Base-by-base conservation (phyloP, 2,797 vertebrate species). In the Sebastes glaucus region DNA sequence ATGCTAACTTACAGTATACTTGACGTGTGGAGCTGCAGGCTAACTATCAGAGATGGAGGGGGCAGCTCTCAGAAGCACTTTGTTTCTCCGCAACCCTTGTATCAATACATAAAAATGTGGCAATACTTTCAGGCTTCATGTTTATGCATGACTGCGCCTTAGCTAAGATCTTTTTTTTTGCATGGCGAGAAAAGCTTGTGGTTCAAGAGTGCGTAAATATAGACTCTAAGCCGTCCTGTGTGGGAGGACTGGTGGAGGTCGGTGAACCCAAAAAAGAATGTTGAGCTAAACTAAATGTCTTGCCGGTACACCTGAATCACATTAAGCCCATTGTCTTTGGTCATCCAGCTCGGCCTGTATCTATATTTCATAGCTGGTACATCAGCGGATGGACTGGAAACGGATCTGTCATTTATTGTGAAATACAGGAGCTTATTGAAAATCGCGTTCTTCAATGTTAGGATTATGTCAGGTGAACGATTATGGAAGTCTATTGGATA, bases 241-340 rank as follows among this genome's bases (percentile, higher is more conserved):
- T 74, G 83, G 80, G 83, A 80, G 85, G 77, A 77, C 78, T 70
- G 83, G 86, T 75, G 80, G 74, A 79, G 87, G 83, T 71, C 62
- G 7, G 63, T 88, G 90, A 93, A 91, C 85, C 89, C 81, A 80
- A 83, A 86, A 65, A 87, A 88, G 79, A 89, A 82, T 78, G 89
- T 83, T n/a, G 75, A 83, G 83, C 74, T 87, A 84, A 90, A 92
- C 63, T 81, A 88, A 89, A 87, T 76, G 88, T 92, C 85, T 82
- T 89, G 85, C 79, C 76, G 67, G 82, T 87, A 92, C 90, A 94
- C 91, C 92, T 94, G 93, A 94, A 92, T 93, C 93, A 92, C 90
- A 95, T 95, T 95, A 94, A 86, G 92, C 30, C 86, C 87, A 96
- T 96, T 96, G 95, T 94, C 90, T 94, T 77, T 91, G 90, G 80